phyloP scores from a whole-genome alignment of 2,797 vertebrate species.

The Heliangelus exortis region DNA sequence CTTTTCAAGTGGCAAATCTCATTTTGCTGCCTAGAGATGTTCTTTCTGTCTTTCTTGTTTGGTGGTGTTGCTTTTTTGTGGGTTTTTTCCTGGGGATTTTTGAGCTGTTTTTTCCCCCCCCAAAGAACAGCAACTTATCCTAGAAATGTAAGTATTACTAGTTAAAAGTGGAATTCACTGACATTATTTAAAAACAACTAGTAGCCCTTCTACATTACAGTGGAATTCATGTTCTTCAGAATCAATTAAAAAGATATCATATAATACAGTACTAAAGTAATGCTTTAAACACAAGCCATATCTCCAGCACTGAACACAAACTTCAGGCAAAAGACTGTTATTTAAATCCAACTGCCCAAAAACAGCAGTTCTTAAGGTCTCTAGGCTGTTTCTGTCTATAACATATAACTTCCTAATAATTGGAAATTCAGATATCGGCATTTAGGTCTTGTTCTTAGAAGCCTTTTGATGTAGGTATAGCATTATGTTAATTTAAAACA shows the following conservation, averaged over 20 bases:
- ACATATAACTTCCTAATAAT: not conserved
- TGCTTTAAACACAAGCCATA: slow-evolving; percentile 20
- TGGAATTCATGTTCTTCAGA: not conserved
- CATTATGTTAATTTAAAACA: not conserved
- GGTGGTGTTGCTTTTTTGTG: too few relatives aligned
- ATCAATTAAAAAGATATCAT: slow-evolving; percentile 6
- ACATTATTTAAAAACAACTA: slow-evolving; percentile 34
- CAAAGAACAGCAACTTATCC: not conserved
- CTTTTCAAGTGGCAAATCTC: slow-evolving; percentile 30
- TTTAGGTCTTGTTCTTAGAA: slow-evolving; percentile 9
- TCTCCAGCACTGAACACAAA: not conserved
- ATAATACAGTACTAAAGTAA: not conserved
- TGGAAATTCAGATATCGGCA: slow-evolving; percentile 7
- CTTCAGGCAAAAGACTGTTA: not conserved
- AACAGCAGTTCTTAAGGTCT: not conserved
- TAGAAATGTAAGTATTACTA: not conserved
- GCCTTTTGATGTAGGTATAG: not conserved
- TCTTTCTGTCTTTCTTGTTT: not conserved
- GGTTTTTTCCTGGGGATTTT: not conserved
- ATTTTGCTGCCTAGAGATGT: slow-evolving; percentile 28
- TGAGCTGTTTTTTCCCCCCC: too few relatives aligned
- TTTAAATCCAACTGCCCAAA: slow-evolving; percentile 10
- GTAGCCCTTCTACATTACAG: not conserved
- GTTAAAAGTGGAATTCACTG: slow-evolving; percentile 18
- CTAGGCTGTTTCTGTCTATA: slow-evolving; percentile 2